A percentile compares a stretch with the other conserved stretches of the same genome.
Conservation (phyloP, 2,113 vertebrate genomes). For the Datnioides undecimradiatus region DNA sequence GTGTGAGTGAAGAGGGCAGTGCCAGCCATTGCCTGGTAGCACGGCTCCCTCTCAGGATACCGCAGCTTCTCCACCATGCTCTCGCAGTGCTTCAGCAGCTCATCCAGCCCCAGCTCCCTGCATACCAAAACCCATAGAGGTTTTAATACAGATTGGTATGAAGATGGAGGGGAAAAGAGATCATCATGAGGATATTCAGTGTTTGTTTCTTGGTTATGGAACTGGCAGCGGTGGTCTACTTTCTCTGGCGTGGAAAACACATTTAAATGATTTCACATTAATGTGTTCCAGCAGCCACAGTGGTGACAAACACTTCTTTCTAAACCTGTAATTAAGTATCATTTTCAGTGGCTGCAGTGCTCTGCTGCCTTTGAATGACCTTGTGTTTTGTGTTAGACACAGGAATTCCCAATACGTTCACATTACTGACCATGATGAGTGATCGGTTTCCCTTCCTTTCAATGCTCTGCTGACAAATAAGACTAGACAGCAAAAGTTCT, state of each 20-base stretch:
- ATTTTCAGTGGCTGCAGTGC: background rate
- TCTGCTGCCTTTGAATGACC: background rate
- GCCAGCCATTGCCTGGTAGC: constrained; percentile 83
- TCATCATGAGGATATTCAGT: background rate
- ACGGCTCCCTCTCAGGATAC: constrained; percentile 77
- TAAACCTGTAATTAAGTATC: background rate
- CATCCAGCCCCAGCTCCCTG: constrained; percentile 83
- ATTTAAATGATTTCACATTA: background rate
- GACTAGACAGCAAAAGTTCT: background rate
- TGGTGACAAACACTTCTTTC: background rate
- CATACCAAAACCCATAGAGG: background rate
- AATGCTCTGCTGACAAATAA: no score
- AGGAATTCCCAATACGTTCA: background rate
- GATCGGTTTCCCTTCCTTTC: background rate
- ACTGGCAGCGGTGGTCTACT: background rate
- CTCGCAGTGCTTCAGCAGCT: constrained; percentile 78
- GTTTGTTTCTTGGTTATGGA: background rate
- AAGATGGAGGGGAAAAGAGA: background rate
- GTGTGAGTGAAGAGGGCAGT: constrained; percentile 80
- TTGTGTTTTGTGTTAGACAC: background rate
- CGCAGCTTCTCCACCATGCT: constrained; percentile 80
- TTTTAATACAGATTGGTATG: background rate
- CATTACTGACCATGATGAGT: background rate
- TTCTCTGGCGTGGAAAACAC: background rate
- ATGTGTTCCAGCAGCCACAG: background rate